Evolutionary conservation across 2,113 vertebrate genomes (phyloP).

Genomic region (Holacanthus passer): DNA sequence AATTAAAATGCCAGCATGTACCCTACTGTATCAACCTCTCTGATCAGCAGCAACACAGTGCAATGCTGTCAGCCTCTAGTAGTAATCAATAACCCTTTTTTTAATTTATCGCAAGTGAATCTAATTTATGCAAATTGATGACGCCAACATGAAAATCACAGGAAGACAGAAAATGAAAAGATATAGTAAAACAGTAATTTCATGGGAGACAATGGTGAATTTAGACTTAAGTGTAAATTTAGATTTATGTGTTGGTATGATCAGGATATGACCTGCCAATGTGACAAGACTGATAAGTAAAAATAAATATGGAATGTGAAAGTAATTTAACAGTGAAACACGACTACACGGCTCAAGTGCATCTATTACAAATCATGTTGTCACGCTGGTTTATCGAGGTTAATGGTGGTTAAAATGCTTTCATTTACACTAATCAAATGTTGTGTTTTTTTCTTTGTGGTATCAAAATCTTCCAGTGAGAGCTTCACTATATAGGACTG

Average conservation of each 20-base stretch:
- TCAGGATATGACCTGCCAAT: not conserved
- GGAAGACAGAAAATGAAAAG: not conserved
- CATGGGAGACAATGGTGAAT: not conserved
- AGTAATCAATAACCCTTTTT: slow-evolving; percentile 7
- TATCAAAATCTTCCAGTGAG: not conserved
- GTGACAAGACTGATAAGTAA: not conserved
- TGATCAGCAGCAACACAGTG: slow-evolving; percentile 18
- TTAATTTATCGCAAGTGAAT: not conserved
- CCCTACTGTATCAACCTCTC: slow-evolving; percentile 16
- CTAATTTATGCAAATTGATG: not conserved
- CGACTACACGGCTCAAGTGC: not conserved
- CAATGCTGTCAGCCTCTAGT: not conserved
- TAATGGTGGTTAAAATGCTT: not conserved
- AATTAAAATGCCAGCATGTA: slow-evolving; percentile 43
- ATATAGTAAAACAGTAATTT: not conserved
- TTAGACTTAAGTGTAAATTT: too few species aligned
- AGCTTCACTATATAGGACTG: not conserved
- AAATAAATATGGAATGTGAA: not conserved
- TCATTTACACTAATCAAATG: not conserved
- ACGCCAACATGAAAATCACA: not conserved
- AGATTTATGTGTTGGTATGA: not conserved
- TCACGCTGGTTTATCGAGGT: too few species aligned
- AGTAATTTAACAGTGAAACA: not conserved
- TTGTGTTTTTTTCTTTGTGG: not conserved
- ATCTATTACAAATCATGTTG: not conserved